Percentiles rank a stretch among this genome's conserved stretches.
These are phyloP conservation scores for Spilosoma lubricipeda DNA, from an alignment of 2,888 invertebrate genomes.

Conservation along the genomic window DNA sequence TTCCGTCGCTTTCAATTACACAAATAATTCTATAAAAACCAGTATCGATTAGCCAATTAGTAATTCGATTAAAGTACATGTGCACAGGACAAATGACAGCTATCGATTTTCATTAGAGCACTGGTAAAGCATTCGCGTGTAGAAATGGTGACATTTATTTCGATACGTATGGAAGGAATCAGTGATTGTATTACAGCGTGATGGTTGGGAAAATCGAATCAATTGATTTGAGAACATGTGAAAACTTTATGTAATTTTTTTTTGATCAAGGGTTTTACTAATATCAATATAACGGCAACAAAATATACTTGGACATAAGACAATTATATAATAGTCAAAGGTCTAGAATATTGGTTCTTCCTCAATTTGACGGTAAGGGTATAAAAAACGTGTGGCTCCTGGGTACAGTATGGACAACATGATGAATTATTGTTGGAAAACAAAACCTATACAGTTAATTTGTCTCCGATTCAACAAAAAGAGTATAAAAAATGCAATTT, in stretches of 20 bases:
- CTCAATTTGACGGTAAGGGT: too few relatives aligned
- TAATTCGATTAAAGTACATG: conserved; percentile 54
- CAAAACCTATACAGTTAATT: not conserved
- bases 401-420: too few relatives aligned
- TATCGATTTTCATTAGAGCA: conserved; percentile 45
- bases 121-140: not conserved
- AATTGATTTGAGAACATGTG: not conserved
- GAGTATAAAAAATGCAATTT: not conserved
- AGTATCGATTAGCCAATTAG: conserved; percentile 45
- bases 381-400: too few relatives aligned
- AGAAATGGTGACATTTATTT: not conserved
- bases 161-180: not conserved
- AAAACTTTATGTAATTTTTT: not conserved
- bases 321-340: too few relatives aligned
- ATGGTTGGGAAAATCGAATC: not conserved
- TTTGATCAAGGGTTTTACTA: too few relatives aligned
- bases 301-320: not conserved
- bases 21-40: conserved; percentile 1
- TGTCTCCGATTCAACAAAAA: not conserved
- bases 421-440: too few relatives aligned
- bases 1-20: not conserved
- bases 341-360: too few relatives aligned
- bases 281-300: not conserved
- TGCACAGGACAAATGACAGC: conserved; percentile 28
- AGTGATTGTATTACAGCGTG: not conserved